Percentiles rank a stretch among this genome's conserved stretches.
Conservation (phyloP, 37 sponge, comb jelly and placozoan species). For the Cladorhizidae sp. region DNA sequence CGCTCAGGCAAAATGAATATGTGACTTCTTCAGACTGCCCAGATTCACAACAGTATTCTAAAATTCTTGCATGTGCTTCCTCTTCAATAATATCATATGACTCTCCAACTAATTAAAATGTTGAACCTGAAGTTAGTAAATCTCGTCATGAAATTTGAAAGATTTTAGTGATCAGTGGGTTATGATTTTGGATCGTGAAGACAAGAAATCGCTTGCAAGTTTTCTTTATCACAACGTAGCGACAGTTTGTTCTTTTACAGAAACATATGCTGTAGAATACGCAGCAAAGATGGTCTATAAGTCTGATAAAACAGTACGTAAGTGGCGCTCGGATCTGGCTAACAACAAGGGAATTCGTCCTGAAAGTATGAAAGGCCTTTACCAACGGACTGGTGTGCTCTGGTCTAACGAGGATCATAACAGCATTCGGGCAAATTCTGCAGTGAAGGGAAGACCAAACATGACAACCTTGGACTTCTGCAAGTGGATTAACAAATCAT, state of each 20-base stretch:
- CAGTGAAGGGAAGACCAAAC: conserved; percentile 38
- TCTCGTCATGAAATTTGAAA: too few species aligned
- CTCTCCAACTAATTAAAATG: too few species aligned
- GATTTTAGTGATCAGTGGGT: conserved; percentile 24
- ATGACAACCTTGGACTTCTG: conserved; percentile 29
- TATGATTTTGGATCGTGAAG: conserved; percentile 8
- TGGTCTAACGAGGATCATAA: conserved; percentile 30
- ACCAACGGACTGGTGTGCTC: conserved; percentile 30
- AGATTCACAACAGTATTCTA: too few species aligned
- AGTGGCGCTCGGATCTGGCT: conserved; percentile 13
- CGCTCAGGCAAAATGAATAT: too few species aligned
- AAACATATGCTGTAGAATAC: conserved; percentile 9
- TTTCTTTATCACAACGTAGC: not conserved
- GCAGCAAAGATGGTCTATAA: not conserved
- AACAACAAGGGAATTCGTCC: conserved; percentile 7
- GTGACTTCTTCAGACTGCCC: too few species aligned
- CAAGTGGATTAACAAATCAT: conserved; percentile 27
- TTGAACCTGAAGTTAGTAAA: too few species aligned
- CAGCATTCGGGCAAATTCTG: conserved; percentile 24
- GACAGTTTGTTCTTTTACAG: not conserved
- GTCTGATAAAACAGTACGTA: conserved; percentile 22
- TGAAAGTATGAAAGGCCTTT: conserved; percentile 32
- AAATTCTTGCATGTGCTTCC: too few species aligned
- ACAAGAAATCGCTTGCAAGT: conserved; percentile 27
- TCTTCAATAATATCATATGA: too few species aligned